phyloP scores from a whole-genome alignment of 37 sponge, comb jelly and placozoan species.

The Agelas oroides region DNA sequence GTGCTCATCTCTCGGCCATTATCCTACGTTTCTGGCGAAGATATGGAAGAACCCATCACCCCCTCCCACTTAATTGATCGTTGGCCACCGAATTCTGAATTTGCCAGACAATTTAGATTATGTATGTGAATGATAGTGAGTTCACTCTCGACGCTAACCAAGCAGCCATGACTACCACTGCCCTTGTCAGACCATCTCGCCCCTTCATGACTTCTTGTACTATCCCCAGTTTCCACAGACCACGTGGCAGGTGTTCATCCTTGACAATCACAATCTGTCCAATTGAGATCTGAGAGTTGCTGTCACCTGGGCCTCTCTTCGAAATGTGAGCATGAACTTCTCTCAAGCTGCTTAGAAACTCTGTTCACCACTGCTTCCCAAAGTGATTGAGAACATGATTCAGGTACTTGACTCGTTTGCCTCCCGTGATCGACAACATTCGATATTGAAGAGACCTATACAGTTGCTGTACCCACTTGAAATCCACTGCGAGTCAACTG shows the following conservation, averaged over 20 bases:
- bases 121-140: conserved; percentile 16
- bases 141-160: conserved; percentile 10
- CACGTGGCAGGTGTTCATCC: no score
- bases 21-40: conserved; percentile 37
- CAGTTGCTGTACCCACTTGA: conserved; percentile 51
- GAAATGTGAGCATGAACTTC: no score
- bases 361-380: no score
- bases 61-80: conserved; percentile 23
- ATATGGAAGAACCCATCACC: conserved; percentile 42
- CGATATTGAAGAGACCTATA: conserved; percentile 35
- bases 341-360: no score
- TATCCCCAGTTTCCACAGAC: conserved; percentile 20
- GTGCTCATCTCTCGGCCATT: conserved; percentile 30
- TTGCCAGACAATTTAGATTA: conserved; percentile 14
- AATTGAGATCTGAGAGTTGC: no score
- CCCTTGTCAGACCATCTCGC: not conserved
- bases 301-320: no score
- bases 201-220: conserved; percentile 22
- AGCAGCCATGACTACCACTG: no score
- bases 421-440: not conserved
- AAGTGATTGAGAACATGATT: not conserved
- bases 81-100: conserved; percentile 37
- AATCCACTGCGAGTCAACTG: not conserved
- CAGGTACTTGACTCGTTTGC: conserved; percentile 14
- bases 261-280: no score